A percentile compares a stretch with the other conserved stretches of the same genome.
These are phyloP conservation scores for Pyrgus malvae DNA, from an alignment of 2,888 invertebrate genomes.

Conservation along the genomic window DNA sequence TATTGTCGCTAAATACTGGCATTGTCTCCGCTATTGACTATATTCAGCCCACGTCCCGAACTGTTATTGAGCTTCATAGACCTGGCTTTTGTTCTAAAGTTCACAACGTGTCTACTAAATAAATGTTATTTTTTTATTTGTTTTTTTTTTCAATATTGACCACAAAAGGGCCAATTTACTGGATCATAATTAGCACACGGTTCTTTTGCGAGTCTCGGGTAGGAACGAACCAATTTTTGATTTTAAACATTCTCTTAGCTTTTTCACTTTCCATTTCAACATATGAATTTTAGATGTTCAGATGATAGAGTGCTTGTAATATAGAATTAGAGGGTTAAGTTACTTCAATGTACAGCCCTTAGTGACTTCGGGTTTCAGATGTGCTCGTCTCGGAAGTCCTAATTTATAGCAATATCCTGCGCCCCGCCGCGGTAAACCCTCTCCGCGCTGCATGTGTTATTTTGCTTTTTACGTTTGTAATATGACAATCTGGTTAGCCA, in stretches of 20 bases:
- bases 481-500: too few species aligned
- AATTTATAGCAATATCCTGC: neutral
- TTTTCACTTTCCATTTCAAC: too few species aligned
- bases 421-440: neutral
- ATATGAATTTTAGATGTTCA: too few species aligned
- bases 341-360: too few species aligned
- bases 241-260: too few species aligned
- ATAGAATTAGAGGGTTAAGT: too few species aligned
- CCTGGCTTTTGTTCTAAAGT: neutral
- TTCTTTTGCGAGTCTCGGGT: conserved; percentile 45
- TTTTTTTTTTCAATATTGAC: too few species aligned
- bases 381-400: conserved; percentile 2
- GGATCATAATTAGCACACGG: conserved; percentile 65
- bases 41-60: neutral
- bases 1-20: conserved; percentile 18
- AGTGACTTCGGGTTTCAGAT: too few species aligned
- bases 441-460: conserved; percentile 2
- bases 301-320: too few species aligned
- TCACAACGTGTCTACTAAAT: neutral
- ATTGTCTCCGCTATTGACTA: conserved; percentile 9
- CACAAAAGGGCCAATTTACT: conserved; percentile 62
- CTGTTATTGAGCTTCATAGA: neutral
- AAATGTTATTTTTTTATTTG: too few species aligned
- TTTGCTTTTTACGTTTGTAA: too few species aligned
- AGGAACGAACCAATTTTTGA: too few species aligned